These are phyloP conservation scores for Listrodromus nycthemerus DNA, from an alignment of 2,888 invertebrate genomes.

Conservation along the genomic window DNA sequence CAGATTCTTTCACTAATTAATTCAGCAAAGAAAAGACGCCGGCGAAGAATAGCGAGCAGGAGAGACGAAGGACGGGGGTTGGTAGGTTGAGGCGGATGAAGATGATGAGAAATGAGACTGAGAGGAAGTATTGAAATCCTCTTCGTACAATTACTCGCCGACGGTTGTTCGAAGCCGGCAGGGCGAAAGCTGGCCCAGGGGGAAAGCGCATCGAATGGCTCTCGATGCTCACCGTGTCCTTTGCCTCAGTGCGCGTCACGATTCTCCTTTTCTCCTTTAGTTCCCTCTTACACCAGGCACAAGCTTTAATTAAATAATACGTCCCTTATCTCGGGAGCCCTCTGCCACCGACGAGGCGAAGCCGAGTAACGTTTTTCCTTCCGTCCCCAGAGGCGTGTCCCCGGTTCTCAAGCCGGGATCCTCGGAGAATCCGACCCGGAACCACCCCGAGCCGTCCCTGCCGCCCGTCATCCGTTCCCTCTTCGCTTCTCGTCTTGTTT, in stretches of 20 bases:
- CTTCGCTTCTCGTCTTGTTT: conserved; percentile 24
- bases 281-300: conserved; percentile 26
- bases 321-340: conserved; percentile 43
- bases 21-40: conserved; percentile 47
- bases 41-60: conserved; percentile 28
- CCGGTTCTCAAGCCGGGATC: conserved; percentile 5
- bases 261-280: conserved; percentile 19
- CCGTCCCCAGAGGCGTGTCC: conserved; percentile 10
- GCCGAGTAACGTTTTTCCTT: conserved; percentile 41
- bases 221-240: conserved; percentile 24
- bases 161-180: conserved; percentile 41
- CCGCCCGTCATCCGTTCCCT: neutral
- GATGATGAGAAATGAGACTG: conserved; percentile 9
- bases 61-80: conserved; percentile 42
- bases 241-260: conserved; percentile 41
- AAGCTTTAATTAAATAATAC: conserved; percentile 74
- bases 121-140: conserved; percentile 59
- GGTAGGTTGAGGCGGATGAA: conserved; percentile 32
- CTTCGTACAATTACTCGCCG: conserved; percentile 60
- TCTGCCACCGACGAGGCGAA: conserved; percentile 9
- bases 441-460: neutral
- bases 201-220: conserved; percentile 21
- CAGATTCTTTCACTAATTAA: conserved; percentile 62
- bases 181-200: conserved; percentile 10
- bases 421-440: neutral